Evolutionary conservation across 2,797 vertebrate species (phyloP), one percentile per base, ranked within the genome.

Genomic region (Lindbergichthys nudifrons): DNA sequence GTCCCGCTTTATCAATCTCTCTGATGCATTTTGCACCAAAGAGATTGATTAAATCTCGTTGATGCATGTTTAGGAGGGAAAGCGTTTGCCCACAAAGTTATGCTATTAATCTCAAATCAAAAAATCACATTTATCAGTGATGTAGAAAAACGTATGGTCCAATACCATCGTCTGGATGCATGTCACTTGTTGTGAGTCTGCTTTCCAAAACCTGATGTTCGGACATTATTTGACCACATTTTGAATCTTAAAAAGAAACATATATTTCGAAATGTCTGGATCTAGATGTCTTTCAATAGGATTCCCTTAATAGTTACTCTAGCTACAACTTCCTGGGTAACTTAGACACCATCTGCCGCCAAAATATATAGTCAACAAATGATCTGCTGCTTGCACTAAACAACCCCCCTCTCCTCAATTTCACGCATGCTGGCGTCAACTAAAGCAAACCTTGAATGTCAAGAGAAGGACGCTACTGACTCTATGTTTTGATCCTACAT

Each of bases 21-120:
- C 56, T 76, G 83, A 73, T 80, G 78, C 54, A 71, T 12, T 7
- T 5, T 65, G n/a, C 68, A 81, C 80, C 78, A 41, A 51, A 60
- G 77, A 82, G 75, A 84, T 79, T 83, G 78, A 74, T 79, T 63
- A 72, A 85, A 87, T 83, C 75, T 52, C 67, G 51, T 21, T 73
- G 70, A 79, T 75, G 73, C 70, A 61, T 78, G 77, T 80, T 79
- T 53, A 39, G 63, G 32, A 46, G 56, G 62, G 32, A 0, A 62
- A 60, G 70, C 68, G 15, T 66, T 15, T 6, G 50, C 39, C 62
- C 19, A 46, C 62, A 50, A 21, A 65, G 58, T 80, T 82, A 26
- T 79, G 67, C 47, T 48, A 78, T 82, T 80, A 81, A 86, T 85
- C 82, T 83, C 63, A 79, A 56, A 81, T 69, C 42, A 62, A 59